These are phyloP conservation scores for Sparidentex hasta DNA, from an alignment of 2,797 vertebrate genomes.

Conservation along the genomic window DNA sequence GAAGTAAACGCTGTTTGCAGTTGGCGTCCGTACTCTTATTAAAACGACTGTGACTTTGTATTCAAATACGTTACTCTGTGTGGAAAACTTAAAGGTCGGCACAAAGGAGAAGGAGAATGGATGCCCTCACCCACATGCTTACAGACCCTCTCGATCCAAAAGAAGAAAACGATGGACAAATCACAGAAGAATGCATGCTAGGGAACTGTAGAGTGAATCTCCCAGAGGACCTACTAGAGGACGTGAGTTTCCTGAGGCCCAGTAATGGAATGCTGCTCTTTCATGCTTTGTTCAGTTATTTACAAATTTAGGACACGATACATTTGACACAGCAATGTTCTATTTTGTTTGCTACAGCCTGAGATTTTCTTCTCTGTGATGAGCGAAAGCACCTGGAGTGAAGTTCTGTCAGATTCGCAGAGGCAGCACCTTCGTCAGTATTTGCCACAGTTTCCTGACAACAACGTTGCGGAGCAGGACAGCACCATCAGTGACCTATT, in stretches of 20 bases:
- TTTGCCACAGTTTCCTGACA: slow-evolving; percentile 91
- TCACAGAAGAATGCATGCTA: slow-evolving; percentile 97
- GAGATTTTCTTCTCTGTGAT: slow-evolving; percentile 97
- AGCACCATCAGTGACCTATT: slow-evolving; percentile 89
- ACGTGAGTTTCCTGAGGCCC: slow-evolving; percentile 84
- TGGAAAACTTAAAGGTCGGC: neutral
- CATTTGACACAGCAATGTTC: neutral
- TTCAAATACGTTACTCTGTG: neutral
- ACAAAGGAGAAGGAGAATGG: slow-evolving; percentile 86
- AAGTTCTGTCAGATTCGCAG: slow-evolving; percentile 92
- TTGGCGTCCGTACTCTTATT: neutral
- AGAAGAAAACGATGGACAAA: slow-evolving; percentile 84
- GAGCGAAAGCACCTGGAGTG: slow-evolving; percentile 93
- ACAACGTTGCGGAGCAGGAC: slow-evolving; percentile 87
- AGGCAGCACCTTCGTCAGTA: slow-evolving; percentile 92
- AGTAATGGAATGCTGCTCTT: neutral
- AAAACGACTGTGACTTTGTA: neutral
- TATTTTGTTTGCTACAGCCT: slow-evolving; percentile 83
- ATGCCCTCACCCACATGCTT: slow-evolving; percentile 93
- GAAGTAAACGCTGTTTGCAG: neutral
- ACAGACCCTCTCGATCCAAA: slow-evolving; percentile 92
- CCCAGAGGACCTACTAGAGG: slow-evolving; percentile 95
- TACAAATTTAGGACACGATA: accelerated
- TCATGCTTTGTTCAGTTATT: neutral
- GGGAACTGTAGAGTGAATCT: slow-evolving; percentile 91